Base-by-base conservation (phyloP, 1,140 invertebrate genomes). In the Metaphire vulgaris region DNA sequence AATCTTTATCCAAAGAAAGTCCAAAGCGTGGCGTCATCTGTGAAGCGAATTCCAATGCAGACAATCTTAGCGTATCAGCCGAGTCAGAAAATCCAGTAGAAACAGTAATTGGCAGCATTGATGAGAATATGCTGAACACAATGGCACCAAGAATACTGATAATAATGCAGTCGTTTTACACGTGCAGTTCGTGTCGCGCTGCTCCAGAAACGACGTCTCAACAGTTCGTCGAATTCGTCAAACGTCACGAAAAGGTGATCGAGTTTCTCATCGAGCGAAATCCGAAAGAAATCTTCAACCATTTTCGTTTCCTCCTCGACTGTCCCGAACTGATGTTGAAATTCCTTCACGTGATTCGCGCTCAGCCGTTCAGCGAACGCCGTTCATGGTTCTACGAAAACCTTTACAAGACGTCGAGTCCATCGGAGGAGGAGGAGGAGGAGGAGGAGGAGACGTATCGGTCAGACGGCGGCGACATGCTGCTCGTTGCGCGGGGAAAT, bases 201-300 rank as follows among this genome's bases (percentile, higher is more conserved):
- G 74, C 72, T n/a, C 74, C 72, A 41, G 66, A 76, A 33, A 79
- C 80, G 72, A 80, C 82, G 32, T 80, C 81, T 30, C 79, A 80
- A 15, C 78, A 77, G 64, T 82, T 82, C 77, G 80, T 81, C 70
- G 79, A 82, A 30, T 83, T 83, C 81, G 80, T 83, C 68, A 77
- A 77, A 70, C 65, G 75, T 33, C 81, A 83, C 75, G 79, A 82
- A 34, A 65, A 70, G 21, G 79, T 80, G 14, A 67, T 83, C 16
- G 80, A 80, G 71, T 69, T 78, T 72, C 74, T 83, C n/a, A 80
- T 83, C 33, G 80, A 74, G 72, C 83, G 83, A 69, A 83, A 83
- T 76, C 83, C 83, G n/a, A 79, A 80, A 41, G 77, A 83, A 56
- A 83, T 85, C 74, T 85, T 85, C 80, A 80, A 84, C 34, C 83